Conservation (phyloP, 2,888 invertebrate species). For the Proisotoma minuta region DNA sequence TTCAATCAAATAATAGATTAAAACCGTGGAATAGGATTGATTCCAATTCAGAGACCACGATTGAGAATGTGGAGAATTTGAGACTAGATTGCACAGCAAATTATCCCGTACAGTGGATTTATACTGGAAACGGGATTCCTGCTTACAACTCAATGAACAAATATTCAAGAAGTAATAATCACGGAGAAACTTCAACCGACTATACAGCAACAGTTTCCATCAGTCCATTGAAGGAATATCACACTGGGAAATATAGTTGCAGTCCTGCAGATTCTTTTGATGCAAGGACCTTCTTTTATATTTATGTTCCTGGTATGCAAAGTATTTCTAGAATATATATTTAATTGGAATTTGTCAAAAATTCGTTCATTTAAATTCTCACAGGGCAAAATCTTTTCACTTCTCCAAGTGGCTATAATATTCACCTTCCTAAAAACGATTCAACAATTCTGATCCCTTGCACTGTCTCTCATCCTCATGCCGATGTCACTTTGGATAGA, state of each 20-base stretch:
- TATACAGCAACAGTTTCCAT: slow-evolving; percentile 35
- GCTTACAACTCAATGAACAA: slow-evolving; percentile 28
- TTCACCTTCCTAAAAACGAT: slow-evolving; percentile 38
- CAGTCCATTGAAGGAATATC: slow-evolving; percentile 38
- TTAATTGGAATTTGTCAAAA: neutral
- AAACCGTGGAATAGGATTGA: slow-evolving; percentile 31
- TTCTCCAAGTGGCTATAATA: slow-evolving; percentile 28
- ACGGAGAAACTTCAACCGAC: slow-evolving; percentile 17
- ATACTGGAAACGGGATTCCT: slow-evolving; percentile 44
- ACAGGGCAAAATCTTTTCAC: slow-evolving; percentile 38
- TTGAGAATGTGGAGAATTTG: slow-evolving; percentile 33
- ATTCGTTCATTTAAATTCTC: neutral
- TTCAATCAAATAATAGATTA: slow-evolving; percentile 32
- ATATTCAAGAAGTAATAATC: slow-evolving; percentile 18
- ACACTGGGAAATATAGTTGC: slow-evolving; percentile 45
- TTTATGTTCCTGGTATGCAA: slow-evolving; percentile 43
- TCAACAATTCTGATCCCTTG: slow-evolving; percentile 37
- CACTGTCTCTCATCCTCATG: slow-evolving; percentile 39
- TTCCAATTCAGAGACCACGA: slow-evolving; percentile 28
- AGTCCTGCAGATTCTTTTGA: slow-evolving; percentile 30
- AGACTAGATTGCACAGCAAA: slow-evolving; percentile 41
- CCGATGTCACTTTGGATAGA: slow-evolving; percentile 37
- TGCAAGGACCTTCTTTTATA: slow-evolving; percentile 32
- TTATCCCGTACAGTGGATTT: slow-evolving; percentile 44
- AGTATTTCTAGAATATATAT: too few relatives aligned